A percentile compares a stretch with the other conserved stretches of the same genome.
phyloP scores from a whole-genome alignment of 2,113 vertebrate species.

The Xyliphius kryptos region DNA sequence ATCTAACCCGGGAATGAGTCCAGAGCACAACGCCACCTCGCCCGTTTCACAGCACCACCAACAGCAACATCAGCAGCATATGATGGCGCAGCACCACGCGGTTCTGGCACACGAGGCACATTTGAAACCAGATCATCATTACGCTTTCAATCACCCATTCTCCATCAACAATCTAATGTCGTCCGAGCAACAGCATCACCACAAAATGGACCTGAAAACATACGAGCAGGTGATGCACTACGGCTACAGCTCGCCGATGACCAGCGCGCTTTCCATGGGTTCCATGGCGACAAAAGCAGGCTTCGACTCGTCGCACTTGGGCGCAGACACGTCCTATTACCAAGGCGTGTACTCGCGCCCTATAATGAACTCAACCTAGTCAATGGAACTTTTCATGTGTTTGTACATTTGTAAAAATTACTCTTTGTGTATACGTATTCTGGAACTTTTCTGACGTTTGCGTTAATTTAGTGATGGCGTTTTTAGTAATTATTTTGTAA shows the following conservation, averaged over 20 bases:
- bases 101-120: conserved; percentile 86
- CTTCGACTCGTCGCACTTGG: conserved; percentile 83
- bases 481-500: conserved; percentile 70
- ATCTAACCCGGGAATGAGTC: conserved; percentile 71
- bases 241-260: conserved; percentile 91
- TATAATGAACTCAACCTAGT: conserved; percentile 95
- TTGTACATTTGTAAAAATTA: conserved; percentile 70
- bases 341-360: conserved; percentile 96
- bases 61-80: conserved; percentile 76
- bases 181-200: conserved; percentile 84
- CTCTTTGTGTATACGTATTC: conserved; percentile 70
- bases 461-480: conserved; percentile 71
- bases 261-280: conserved; percentile 87
- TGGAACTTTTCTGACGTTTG: conserved; percentile 64
- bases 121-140: conserved; percentile 96
- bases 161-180: conserved; percentile 99
- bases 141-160: conserved; percentile 98
- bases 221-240: conserved; percentile 99
- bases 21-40: conserved; percentile 68
- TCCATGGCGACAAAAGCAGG: conserved; percentile 86
- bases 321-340: conserved; percentile 83
- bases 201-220: conserved; percentile 98
- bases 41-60: conserved; percentile 76
- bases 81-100: conserved; percentile 79
- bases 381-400: conserved; percentile 51